Evolutionary conservation across 1,140 invertebrate species (phyloP).

Genomic region (Manduca sexta): DNA sequence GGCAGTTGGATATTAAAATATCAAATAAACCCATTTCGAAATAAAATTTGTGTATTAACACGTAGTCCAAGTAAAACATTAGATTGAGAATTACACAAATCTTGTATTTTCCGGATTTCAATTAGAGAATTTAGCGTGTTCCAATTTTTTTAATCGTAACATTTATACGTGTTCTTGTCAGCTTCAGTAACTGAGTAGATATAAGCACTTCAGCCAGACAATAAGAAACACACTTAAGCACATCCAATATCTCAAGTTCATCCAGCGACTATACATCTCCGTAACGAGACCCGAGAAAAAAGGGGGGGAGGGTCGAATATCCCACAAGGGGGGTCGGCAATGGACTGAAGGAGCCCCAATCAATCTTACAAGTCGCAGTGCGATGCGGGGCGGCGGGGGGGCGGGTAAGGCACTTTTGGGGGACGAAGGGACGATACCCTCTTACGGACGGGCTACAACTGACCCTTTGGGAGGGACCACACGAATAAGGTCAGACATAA

Average conservation of each 20-base stretch:
- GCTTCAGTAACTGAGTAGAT: neutral
- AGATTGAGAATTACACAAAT: no score
- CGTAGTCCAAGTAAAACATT: no score
- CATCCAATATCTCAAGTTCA: neutral
- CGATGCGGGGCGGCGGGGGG: conserved; percentile 25
- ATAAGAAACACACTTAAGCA: neutral
- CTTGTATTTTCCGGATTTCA: no score
- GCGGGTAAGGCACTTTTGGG: conserved; percentile 35
- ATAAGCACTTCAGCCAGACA: neutral
- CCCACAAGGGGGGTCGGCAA: conserved; percentile 57
- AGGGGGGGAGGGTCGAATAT: conserved; percentile 57
- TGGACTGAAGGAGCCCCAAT: conserved; percentile 72
- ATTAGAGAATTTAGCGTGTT: no score
- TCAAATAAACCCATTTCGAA: no score
- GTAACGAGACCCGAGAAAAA: conserved; percentile 60
- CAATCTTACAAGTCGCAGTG: conserved; percentile 71
- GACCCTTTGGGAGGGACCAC: conserved; percentile 51
- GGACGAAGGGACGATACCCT: conserved; percentile 63
- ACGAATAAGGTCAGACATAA: conserved; percentile 50
- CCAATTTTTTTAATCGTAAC: no score
- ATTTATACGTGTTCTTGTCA: no score
- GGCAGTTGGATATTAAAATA: no score
- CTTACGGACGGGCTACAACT: conserved; percentile 52
- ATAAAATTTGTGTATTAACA: no score
- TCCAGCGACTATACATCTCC: conserved; percentile 43